Base-by-base conservation (phyloP, 2,888 invertebrate genomes). In the Heliconius ethilla region DNA sequence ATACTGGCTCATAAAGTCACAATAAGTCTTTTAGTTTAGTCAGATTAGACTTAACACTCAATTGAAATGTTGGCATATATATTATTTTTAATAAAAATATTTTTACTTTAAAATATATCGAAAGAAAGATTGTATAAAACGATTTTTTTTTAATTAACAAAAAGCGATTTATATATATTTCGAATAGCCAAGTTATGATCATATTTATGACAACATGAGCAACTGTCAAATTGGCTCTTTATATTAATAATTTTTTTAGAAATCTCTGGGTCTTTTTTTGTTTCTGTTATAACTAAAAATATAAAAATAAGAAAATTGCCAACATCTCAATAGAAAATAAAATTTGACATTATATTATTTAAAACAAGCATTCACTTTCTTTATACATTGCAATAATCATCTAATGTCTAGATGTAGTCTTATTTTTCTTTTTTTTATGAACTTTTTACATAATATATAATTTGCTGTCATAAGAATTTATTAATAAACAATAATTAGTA, bases 1-100 rank as follows among this genome's bases (percentile, higher is more conserved):
- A 75, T 77, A 63, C 77, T 75, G 63, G 27, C 40, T 63, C 63
- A 37, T 25, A 27, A 67, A 55, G 66, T 45, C 22, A 77, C 13
- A 66, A 33, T 40, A 65, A 72, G 65, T 78, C 75, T 78, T 75
- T 78, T 70, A 78, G 75, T 75, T 75, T 70, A 33, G 40, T 69
- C 69, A 69, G 25, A 69, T 40, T 27, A 63, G 63, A 27, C 15
- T 27, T 63, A 63, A 63, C 27, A 15, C 15, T 27, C 27, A n/a
- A 40, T 67, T 0, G n/a, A 69, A 11, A 69, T 40, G 40, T 69
- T 18, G 25, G 3, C 25, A 40, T 69, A 3, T 37, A 10, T 59
- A 10, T 25, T 27, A 27, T 1, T 27, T 63, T 27, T 63, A 59
- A 1, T 11, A 6, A 55, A 18, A 55, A 33, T 33, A 33, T 51